These are phyloP conservation scores for Sitodiplosis mosellana DNA, from an alignment of 1,140 invertebrate genomes.

Conservation along the genomic window DNA sequence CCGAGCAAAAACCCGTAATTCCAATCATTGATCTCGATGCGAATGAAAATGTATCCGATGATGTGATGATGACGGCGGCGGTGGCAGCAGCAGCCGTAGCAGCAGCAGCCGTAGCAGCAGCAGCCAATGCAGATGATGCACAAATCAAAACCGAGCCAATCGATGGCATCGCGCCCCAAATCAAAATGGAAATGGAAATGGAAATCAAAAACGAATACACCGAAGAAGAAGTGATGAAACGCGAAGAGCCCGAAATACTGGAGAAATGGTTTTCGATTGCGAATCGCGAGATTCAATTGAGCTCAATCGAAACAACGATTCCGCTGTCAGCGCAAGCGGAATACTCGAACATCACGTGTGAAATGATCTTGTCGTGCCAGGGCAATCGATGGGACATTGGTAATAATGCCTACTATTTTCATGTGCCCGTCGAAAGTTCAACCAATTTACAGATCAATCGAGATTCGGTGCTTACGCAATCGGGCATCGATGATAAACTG, in stretches of 20 bases:
- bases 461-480: conserved; percentile 34
- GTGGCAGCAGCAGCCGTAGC: too few relatives aligned
- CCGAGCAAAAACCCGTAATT: not conserved
- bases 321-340: conserved; percentile 10
- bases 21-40: conserved; percentile 1
- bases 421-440: conserved; percentile 33
- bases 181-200: conserved; percentile 22
- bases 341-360: conserved; percentile 24
- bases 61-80: conserved; percentile 22
- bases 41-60: conserved; percentile 14
- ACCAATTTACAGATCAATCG: conserved; percentile 22
- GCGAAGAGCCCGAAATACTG: conserved; percentile 26
- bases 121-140: conserved; percentile 22
- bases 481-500: conserved; percentile 32
- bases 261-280: conserved; percentile 35
- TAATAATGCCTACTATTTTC: conserved; percentile 34
- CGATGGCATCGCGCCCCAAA: not conserved
- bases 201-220: conserved; percentile 29
- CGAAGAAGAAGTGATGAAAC: conserved; percentile 28
- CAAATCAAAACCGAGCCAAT: conserved; percentile 7
- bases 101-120: conserved; percentile 6
- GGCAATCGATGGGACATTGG: conserved; percentile 38
- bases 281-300: conserved; percentile 18
- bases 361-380: conserved; percentile 28
- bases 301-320: conserved; percentile 11